A percentile compares a stretch with the other conserved stretches of the same genome.
Evolutionary conservation across 1,140 invertebrate species (phyloP).

Genomic region (Phymorhynchus buccinoides): DNA sequence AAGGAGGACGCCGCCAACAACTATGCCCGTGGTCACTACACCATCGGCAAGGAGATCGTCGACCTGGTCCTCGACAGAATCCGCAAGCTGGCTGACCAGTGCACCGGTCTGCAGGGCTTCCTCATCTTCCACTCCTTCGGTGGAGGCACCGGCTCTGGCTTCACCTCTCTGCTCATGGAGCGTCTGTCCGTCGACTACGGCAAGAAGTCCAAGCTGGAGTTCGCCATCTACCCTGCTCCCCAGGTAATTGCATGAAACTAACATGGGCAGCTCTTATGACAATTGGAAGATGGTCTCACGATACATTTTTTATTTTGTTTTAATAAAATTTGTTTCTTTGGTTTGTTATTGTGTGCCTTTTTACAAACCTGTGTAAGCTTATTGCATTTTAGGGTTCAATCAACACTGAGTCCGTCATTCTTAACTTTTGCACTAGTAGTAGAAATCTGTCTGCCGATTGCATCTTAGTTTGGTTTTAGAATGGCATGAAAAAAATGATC

Average conservation of each 20-base stretch:
- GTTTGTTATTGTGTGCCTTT: no score
- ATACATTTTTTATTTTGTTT: no score
- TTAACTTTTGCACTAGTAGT: no score
- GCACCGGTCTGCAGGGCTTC: conserved; percentile 73
- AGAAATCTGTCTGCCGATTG: no score
- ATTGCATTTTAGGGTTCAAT: no score
- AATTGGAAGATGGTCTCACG: no score
- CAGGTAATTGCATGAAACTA: no score
- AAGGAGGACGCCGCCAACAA: conserved; percentile 83
- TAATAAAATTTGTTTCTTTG: no score
- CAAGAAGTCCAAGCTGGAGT: conserved; percentile 91
- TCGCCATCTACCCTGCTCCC: conserved; percentile 90
- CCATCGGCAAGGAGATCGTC: conserved; percentile 72
- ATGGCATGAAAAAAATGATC: neutral
- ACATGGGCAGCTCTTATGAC: no score
- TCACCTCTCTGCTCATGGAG: conserved; percentile 91
- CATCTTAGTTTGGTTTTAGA: no score
- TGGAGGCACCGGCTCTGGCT: conserved; percentile 91
- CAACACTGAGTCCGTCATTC: no score
- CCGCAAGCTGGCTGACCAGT: conserved; percentile 58
- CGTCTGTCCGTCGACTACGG: conserved; percentile 90
- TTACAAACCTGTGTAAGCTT: no score
- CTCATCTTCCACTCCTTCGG: conserved; percentile 74
- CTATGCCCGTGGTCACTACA: conserved; percentile 73
- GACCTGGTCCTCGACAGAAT: conserved; percentile 71